A percentile compares a stretch with the other conserved stretches of the same genome.
These are phyloP conservation scores for Thalassoma bifasciatum DNA, from an alignment of 2,113 vertebrate genomes.

Conservation along the genomic window DNA sequence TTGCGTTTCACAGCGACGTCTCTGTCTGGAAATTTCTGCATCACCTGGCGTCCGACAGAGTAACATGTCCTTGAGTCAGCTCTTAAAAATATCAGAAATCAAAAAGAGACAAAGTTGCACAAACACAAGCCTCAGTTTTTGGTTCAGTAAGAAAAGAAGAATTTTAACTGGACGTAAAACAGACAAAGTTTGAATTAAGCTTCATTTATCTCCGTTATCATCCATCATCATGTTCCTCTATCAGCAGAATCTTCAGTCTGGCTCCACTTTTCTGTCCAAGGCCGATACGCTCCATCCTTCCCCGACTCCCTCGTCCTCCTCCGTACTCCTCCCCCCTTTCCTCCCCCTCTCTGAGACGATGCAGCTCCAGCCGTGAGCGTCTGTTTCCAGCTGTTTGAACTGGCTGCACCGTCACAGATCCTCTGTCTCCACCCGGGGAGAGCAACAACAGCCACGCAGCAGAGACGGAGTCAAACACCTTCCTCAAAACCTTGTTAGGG, in stretches of 20 bases:
- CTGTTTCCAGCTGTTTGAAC: conserved; percentile 56
- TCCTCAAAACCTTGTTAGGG: not conserved
- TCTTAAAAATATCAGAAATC: no score
- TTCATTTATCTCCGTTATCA: no score
- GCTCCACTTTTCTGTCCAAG: not conserved
- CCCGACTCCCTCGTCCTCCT: not conserved
- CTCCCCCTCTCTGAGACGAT: conserved; percentile 15
- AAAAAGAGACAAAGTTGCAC: not conserved
- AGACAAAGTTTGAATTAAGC: no score
- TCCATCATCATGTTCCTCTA: no score
- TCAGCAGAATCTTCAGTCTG: not conserved
- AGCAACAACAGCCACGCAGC: conserved; percentile 17
- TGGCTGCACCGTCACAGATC: conserved; percentile 31
- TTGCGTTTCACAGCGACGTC: no score
- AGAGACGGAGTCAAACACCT: not conserved
- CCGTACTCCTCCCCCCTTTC: not conserved
- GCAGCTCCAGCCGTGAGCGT: conserved; percentile 11
- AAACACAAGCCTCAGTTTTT: not conserved
- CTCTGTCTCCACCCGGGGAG: not conserved
- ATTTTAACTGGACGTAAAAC: no score
- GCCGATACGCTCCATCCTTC: no score
- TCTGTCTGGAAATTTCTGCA: no score
- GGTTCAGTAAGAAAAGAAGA: no score
- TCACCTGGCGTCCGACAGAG: no score
- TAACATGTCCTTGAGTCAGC: no score